These are phyloP conservation scores for Argyrosomus regius DNA, from an alignment of 2,797 vertebrate genomes.

Conservation along the genomic window DNA sequence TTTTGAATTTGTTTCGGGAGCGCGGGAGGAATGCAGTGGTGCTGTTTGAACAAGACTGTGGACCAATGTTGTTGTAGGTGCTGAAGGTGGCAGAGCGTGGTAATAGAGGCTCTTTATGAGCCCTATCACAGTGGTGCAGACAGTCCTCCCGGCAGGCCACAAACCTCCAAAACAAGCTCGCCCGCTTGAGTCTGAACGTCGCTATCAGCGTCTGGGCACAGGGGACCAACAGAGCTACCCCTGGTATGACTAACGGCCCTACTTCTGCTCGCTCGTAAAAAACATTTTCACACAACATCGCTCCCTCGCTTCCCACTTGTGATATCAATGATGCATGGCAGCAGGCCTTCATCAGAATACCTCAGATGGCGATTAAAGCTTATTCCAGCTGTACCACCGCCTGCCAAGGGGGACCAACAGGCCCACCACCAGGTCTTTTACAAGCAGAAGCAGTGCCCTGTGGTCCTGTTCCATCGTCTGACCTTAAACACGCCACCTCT, in stretches of 20 bases:
- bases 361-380: slow-evolving; percentile 51
- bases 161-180: slow-evolving; percentile 47
- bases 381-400: slow-evolving; percentile 51
- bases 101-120: slow-evolving; percentile 81
- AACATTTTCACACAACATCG: slow-evolving; percentile 63
- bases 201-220: slow-evolving; percentile 49
- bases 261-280: slow-evolving; percentile 62
- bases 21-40: slow-evolving; percentile 59
- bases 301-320: slow-evolving; percentile 53
- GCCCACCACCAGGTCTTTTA: slow-evolving; percentile 56
- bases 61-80: slow-evolving; percentile 83
- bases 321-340: slow-evolving; percentile 62
- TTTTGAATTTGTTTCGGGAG: slow-evolving; percentile 69
- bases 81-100: slow-evolving; percentile 81
- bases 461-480: slow-evolving; percentile 49
- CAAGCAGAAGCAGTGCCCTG: slow-evolving; percentile 54
- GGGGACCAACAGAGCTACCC: slow-evolving; percentile 39
- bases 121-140: slow-evolving; percentile 66
- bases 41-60: slow-evolving; percentile 78
- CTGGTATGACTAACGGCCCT: slow-evolving; percentile 53
- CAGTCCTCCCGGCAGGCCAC: slow-evolving; percentile 36
- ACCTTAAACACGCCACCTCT: slow-evolving; percentile 61
- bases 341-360: slow-evolving; percentile 53
- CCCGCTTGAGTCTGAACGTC: slow-evolving; percentile 76
- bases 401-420: slow-evolving; percentile 51